Evolutionary conservation across 2,113 vertebrate genomes (phyloP).

Genomic region (Ptilonorhynchus violaceus): DNA sequence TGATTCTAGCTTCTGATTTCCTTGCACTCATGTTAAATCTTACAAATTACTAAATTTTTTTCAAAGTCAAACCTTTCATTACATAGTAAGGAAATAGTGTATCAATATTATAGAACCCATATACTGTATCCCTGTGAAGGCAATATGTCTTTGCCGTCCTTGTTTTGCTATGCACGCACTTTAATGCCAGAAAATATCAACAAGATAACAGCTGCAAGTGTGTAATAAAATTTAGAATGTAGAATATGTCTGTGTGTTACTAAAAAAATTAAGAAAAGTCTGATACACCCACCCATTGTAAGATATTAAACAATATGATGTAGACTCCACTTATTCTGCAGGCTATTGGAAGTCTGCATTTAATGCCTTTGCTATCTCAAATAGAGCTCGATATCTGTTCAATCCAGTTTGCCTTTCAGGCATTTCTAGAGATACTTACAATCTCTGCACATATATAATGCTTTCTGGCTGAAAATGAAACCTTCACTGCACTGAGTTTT

Average conservation of each 20-base stretch:
- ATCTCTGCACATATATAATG: neutral
- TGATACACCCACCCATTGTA: neutral
- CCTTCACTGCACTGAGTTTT: neutral
- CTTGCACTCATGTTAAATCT: neutral
- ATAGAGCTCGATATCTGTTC: neutral
- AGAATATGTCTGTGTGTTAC: neutral
- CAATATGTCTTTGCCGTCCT: neutral
- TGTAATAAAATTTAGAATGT: neutral
- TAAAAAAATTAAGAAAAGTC: neutral
- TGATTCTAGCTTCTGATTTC: neutral
- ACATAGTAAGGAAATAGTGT: neutral
- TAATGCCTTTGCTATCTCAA: conserved; percentile 20
- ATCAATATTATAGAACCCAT: neutral
- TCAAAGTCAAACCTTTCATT: neutral
- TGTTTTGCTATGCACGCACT: neutral
- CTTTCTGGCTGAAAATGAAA: neutral
- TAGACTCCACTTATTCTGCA: neutral
- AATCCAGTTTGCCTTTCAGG: neutral
- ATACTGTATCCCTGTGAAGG: neutral
- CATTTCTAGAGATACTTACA: neutral
- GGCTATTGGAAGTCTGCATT: neutral
- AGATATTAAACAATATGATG: neutral
- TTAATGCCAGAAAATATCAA: neutral
- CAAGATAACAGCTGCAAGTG: neutral
- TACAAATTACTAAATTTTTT: neutral